Conservation (phyloP, 2,113 vertebrate genomes). For the Phainopepla nitens region DNA sequence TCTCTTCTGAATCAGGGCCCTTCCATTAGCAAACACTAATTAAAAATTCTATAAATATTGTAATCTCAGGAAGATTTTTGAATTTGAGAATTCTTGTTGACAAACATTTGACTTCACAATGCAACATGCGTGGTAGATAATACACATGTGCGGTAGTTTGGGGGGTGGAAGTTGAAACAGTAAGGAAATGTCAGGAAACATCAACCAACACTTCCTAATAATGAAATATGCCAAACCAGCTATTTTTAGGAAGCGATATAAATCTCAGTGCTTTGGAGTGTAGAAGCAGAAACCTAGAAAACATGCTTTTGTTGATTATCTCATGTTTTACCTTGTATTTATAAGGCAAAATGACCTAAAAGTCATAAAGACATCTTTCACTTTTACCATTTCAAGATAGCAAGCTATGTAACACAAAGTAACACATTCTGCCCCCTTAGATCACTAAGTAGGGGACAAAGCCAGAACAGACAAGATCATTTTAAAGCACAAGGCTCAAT, state of each 20-base stretch:
- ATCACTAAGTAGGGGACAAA: neutral
- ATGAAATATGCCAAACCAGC: neutral
- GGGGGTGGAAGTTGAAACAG: neutral
- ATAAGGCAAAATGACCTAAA: neutral
- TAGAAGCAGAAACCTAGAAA: neutral
- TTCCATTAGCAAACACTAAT: neutral
- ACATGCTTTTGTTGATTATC: neutral
- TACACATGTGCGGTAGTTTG: neutral
- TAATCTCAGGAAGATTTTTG: neutral
- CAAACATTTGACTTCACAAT: neutral
- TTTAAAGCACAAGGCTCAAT: neutral
- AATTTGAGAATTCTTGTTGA: neutral
- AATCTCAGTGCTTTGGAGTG: neutral
- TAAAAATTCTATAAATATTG: neutral
- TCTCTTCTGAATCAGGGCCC: neutral
- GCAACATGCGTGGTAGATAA: too few relatives aligned
- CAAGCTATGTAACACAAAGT: neutral
- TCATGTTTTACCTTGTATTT: neutral
- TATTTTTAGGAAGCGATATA: neutral
- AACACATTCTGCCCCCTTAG: neutral
- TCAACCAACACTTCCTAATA: neutral
- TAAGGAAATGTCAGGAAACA: neutral
- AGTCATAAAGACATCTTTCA: neutral
- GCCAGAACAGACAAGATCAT: neutral
- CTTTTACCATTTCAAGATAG: neutral